These are phyloP conservation scores for Notoglanidium macrostoma DNA, from an alignment of 2,797 vertebrate genomes.

Conservation along the genomic window DNA sequence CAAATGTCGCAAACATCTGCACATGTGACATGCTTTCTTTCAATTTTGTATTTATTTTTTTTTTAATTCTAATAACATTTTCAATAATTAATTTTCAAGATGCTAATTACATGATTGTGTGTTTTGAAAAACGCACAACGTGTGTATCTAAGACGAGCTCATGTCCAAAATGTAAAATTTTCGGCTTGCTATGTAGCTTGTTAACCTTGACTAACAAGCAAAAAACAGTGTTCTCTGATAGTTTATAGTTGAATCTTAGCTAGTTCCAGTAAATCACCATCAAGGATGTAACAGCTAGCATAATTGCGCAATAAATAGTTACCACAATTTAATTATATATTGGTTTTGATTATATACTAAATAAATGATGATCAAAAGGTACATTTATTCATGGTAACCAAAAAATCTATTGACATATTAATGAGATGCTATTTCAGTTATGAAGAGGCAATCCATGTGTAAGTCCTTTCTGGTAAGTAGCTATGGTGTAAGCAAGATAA, in stretches of 20 bases:
- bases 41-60: not conserved
- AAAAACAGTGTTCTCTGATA: not conserved
- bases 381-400: not conserved
- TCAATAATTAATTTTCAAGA: not conserved
- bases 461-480: not conserved
- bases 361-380: not conserved
- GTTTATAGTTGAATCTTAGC: not conserved
- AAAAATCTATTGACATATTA: not conserved
- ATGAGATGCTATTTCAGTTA: not conserved
- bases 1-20: conserved; percentile 35
- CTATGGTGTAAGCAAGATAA: not conserved
- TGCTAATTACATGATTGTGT: not conserved
- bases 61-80: not conserved
- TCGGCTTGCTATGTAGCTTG: not conserved
- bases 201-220: not conserved
- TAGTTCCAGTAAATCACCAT: not conserved
- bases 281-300: not conserved
- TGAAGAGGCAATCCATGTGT: not conserved
- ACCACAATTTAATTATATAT: not conserved
- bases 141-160: not conserved
- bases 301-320: not conserved
- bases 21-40: not conserved
- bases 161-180: not conserved
- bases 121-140: not conserved
- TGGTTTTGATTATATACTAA: too few relatives aligned